Percentiles rank a stretch among this genome's conserved stretches.
phyloP scores from a whole-genome alignment of 2,888 invertebrate species.

The Gymnoscelis rufifasciata region DNA sequence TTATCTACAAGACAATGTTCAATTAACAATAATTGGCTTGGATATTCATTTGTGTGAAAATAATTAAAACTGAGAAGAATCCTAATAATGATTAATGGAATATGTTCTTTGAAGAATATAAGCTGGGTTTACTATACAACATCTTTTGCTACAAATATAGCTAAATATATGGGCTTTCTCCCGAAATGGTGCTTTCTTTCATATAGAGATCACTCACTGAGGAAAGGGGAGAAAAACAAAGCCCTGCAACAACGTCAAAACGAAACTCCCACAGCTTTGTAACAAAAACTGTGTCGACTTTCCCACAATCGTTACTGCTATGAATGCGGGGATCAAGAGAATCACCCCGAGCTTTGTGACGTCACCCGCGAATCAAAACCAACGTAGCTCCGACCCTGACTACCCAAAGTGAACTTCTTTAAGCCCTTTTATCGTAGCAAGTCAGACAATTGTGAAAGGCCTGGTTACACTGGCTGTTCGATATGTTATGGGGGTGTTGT shows the following conservation, averaged over 20 bases:
- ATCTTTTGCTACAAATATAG: too few species aligned
- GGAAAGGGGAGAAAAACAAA: conserved; percentile 40
- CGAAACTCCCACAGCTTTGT: conserved; percentile 74
- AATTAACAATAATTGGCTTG: too few species aligned
- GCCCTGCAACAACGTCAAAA: conserved; percentile 54
- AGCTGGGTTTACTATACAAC: too few species aligned
- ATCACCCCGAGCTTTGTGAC: conserved; percentile 56
- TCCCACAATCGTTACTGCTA: conserved; percentile 70
- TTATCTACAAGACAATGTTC: not conserved
- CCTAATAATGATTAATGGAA: too few species aligned
- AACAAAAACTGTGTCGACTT: conserved; percentile 69
- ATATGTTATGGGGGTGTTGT: conserved; percentile 64
- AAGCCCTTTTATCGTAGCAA: conserved; percentile 7
- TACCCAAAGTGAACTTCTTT: conserved; percentile 6
- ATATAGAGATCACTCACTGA: conserved; percentile 3
- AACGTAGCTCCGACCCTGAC: conserved; percentile 39
- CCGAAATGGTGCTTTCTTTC: too few species aligned
- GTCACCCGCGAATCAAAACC: conserved; percentile 46
- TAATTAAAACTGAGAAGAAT: too few species aligned
- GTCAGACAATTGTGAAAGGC: conserved; percentile 37
- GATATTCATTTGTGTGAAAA: too few species aligned
- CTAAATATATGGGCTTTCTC: too few species aligned
- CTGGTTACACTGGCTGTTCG: conserved; percentile 37
- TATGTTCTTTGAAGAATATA: too few species aligned
- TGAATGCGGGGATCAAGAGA: conserved; percentile 62